Evolutionary conservation across 2,888 invertebrate genomes (phyloP).

Genomic region (Tethea ocularis): DNA sequence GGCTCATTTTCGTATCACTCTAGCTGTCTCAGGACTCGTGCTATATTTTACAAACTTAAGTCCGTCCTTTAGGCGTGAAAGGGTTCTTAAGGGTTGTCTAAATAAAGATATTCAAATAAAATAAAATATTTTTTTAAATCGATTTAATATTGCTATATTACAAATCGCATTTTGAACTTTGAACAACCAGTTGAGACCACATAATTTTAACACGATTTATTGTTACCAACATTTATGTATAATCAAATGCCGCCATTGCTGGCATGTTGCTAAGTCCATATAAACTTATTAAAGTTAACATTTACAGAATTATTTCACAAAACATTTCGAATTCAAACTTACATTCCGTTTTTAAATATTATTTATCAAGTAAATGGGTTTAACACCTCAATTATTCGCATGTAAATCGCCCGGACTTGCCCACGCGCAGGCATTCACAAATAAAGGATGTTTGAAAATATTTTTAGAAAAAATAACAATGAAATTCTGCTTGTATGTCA

Average conservation of each 20-base stretch:
- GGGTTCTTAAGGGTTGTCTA: too few species aligned
- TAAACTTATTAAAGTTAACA: slow-evolving; percentile 42
- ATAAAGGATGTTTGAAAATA: slow-evolving; percentile 16
- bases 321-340: slow-evolving; percentile 11
- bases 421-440: slow-evolving; percentile 8
- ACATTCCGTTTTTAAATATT: neutral
- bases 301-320: slow-evolving; percentile 32
- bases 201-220: slow-evolving; percentile 54
- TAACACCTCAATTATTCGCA: neutral
- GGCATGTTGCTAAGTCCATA: slow-evolving; percentile 27
- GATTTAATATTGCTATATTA: slow-evolving; percentile 78
- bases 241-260: slow-evolving; percentile 22
- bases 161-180: slow-evolving; percentile 76
- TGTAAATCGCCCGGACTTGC: neutral
- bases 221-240: slow-evolving; percentile 22
- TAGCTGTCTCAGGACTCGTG: too few species aligned
- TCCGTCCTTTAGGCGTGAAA: too few species aligned
- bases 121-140: slow-evolving; percentile 50
- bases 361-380: neutral
- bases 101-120: slow-evolving; percentile 12
- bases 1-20: too few species aligned
- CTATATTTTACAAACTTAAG: too few species aligned
- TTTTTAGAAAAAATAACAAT: neutral
- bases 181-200: slow-evolving; percentile 72
- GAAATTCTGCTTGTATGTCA: neutral